phyloP scores from a whole-genome alignment of 2,888 invertebrate species.

The Sphecodes monilicornis region DNA sequence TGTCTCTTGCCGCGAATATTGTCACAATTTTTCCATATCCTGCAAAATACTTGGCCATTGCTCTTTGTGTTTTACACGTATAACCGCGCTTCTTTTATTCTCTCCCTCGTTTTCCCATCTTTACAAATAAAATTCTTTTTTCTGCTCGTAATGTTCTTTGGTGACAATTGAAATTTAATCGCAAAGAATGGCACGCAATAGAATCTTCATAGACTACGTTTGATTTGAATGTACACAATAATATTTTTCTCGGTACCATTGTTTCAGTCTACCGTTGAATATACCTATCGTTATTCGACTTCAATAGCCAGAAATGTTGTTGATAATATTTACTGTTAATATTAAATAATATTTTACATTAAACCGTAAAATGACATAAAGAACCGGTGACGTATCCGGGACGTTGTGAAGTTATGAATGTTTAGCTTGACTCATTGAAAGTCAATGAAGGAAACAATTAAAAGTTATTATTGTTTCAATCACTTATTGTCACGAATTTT shows the following conservation, averaged over 20 bases:
- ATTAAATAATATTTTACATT: no score
- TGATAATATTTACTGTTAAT: no score
- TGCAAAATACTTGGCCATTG: neutral
- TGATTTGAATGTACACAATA: neutral
- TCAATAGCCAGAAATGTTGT: no score
- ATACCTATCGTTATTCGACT: no score
- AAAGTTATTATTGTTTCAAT: no score
- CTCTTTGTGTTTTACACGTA: neutral
- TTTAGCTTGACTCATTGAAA: no score
- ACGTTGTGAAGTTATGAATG: no score
- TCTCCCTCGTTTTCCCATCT: neutral
- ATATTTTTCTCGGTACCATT: neutral
- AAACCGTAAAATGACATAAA: no score
- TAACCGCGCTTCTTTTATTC: neutral
- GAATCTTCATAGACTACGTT: neutral
- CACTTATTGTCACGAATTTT: no score
- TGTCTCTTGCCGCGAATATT: conserved; percentile 4
- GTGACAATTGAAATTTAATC: neutral
- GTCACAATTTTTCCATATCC: neutral
- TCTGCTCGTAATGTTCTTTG: neutral
- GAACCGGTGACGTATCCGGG: no score
- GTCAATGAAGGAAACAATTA: no score
- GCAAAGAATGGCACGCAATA: neutral
- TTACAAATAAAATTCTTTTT: neutral
- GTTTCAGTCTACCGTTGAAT: neutral